Evolutionary conservation across 2,113 vertebrate genomes (phyloP).

Genomic region (Petrocephalus zakoni): DNA sequence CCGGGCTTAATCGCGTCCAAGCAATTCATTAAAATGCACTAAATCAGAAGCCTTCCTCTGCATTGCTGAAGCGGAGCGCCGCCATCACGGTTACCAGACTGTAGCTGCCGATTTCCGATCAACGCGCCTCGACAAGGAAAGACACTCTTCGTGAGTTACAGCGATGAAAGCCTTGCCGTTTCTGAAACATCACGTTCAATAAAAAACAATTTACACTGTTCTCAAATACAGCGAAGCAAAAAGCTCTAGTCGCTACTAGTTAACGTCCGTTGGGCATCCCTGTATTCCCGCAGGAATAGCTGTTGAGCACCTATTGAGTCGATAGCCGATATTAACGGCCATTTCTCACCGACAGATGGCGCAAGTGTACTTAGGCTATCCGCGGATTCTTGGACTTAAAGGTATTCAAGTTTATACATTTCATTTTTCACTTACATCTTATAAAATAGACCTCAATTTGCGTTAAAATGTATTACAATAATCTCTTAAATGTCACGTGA

Average conservation of each 20-base stretch:
- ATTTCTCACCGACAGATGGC: not conserved
- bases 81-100: constrained; percentile 2
- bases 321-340: not conserved
- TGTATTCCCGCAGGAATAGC: not conserved
- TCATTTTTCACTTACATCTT: not conserved
- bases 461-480: not conserved
- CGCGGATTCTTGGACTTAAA: not conserved
- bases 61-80: not conserved
- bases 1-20: not conserved
- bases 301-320: not conserved
- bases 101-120: too few relatives aligned
- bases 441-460: not conserved
- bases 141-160: not conserved
- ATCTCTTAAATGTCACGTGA: not conserved
- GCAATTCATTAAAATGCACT: not conserved
- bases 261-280: not conserved
- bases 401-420: not conserved
- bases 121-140: not conserved
- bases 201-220: not conserved
- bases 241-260: not conserved
- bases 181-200: not conserved
- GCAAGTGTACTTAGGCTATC: not conserved
- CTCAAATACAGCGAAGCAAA: not conserved
- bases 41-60: not conserved
- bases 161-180: not conserved